Base-by-base conservation (phyloP, 2,888 invertebrate species). In the Tuta absoluta region DNA sequence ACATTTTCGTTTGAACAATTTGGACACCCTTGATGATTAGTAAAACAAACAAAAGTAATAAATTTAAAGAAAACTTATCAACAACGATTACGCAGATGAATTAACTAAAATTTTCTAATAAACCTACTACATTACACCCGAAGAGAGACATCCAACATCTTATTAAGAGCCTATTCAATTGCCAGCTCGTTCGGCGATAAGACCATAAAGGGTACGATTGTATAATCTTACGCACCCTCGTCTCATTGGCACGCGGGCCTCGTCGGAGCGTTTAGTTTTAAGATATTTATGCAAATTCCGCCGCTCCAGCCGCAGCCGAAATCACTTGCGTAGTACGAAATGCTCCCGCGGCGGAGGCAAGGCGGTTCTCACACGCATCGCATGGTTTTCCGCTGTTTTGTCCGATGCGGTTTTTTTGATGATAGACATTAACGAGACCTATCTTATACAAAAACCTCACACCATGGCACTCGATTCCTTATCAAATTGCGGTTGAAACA, bases 231-330 rank as follows among this genome's bases (percentile, higher is more conserved):
- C 66, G 69, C 68, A 68, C 69, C 68, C 69, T 64, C 66, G 60
- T 67, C 71, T 66, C 68, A 74, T 76, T 72, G 64, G 57, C 63
- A 75, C 68, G 64, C 75, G 66, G 69, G 69, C 74, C 74, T 66
- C 71, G 75, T 75, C 64, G 65, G 63, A 68, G 65, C 71, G 72
- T 74, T 76, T 73, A 75, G 71, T 76, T 72, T 71, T 64, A 67
- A 70, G 67, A 69, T 72, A 74, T 70, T 72, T 71, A 75, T 71
- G 72, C 67, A 73, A 75, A 76, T 76, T 57, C 68, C 53, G 66
- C 69, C 56, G 11, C 51, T 45, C 51, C 28, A 58, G 65, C 66
- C 69, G 65, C 65, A 69, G 68, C 69, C 70, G 66, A 68, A 72
- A 69, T 74, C 72, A 72, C 66, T 66, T 75, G 66, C 58, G 60